Evolutionary conservation across 1,140 invertebrate species (phyloP), one percentile per base, ranked within the genome.

Genomic region (Zaprionus davidi): DNA sequence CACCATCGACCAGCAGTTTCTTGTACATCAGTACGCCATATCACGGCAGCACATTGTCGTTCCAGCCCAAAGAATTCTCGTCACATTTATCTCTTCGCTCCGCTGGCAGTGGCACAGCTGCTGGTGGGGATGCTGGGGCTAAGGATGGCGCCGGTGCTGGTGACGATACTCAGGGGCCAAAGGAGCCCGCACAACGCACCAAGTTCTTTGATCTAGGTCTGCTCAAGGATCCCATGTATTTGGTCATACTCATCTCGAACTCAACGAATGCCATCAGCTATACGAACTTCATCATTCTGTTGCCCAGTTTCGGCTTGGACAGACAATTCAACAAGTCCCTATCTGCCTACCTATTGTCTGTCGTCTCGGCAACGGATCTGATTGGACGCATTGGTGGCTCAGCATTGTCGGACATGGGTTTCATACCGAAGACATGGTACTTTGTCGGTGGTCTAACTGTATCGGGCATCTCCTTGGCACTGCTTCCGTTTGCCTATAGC

Each of bases 231-330:
- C 96, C 96, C 0, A 94, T 97, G 34, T 97, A 97, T 85, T 93
- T 97, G 44, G 95, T 97, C 3, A 97, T 97, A 57, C 90, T 97
- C 17, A 95, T 97, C 74, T 97, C 96, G 0, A 97, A 97, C 83
- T 96, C 95, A 26, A 97, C 96, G 0, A 97, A 96, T 73, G 97
- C 96, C 2, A 96, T 97, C 51, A 97, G 96, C 58, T 97, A 97
- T 80, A 97, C 97, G 0, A 97, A 98, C 90, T 97, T 97, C 70
- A 95, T 97, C 0, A 97, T 97, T 57, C 82, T 97, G 3, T 93
- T 97, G 15, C 96, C 97, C 4, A 94, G 95, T 0, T 97, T 97
- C 90, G 96, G 96, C 1, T 90, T 94, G 12, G 93, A 94, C 15
- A 92, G 96, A 6, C 94, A 94, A 1, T 97, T 96, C 80, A 94